These are phyloP conservation scores for Seira sanloemensis DNA, from an alignment of 2,888 invertebrate genomes.

Conservation along the genomic window DNA sequence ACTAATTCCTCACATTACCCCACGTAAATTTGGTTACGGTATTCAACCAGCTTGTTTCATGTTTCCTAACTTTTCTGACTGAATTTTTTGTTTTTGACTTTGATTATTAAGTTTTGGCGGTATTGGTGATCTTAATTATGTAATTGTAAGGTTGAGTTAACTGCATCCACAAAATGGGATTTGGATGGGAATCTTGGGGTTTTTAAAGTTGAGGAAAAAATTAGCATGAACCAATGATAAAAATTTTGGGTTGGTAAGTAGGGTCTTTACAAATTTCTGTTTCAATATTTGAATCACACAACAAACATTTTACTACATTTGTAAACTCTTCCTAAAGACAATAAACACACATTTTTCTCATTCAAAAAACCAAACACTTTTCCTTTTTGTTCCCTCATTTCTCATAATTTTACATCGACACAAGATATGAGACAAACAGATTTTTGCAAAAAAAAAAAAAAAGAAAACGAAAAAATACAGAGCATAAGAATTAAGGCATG, in stretches of 20 bases:
- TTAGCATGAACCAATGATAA: too few relatives aligned
- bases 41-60: background rate
- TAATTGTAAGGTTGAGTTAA: too few relatives aligned
- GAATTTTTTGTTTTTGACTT: too few relatives aligned
- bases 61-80: too few relatives aligned
- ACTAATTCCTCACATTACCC: background rate
- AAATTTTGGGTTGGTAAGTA: background rate
- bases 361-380: too few relatives aligned
- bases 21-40: background rate
- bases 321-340: background rate
- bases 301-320: background rate
- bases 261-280: background rate
- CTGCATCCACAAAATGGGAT: background rate
- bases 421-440: too few relatives aligned
- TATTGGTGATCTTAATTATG: too few relatives aligned
- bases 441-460: too few relatives aligned
- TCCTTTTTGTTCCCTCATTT: too few relatives aligned
- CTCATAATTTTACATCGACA: too few relatives aligned
- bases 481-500: constrained; percentile 16
- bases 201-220: background rate
- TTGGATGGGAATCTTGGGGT: background rate
- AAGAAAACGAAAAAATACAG: background rate
- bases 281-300: background rate
- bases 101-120: too few relatives aligned
- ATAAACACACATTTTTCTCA: background rate